Percentiles rank a stretch among this genome's conserved stretches.
phyloP scores from a whole-genome alignment of 2,113 vertebrate species.

The Chauna torquata region DNA sequence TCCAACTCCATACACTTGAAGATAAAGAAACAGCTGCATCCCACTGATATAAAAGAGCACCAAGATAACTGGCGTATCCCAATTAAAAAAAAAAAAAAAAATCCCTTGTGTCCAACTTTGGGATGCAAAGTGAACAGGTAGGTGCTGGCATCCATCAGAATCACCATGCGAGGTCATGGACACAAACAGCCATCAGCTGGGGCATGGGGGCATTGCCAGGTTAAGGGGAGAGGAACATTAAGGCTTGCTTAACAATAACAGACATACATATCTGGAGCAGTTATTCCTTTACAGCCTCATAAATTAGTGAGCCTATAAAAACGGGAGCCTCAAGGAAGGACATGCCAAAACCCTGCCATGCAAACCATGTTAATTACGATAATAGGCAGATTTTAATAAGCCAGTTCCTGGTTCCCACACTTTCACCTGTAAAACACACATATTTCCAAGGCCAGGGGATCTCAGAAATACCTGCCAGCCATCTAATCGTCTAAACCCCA shows the following conservation, averaged over 20 bases:
- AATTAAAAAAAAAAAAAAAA: background rate
- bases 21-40: background rate
- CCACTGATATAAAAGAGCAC: background rate
- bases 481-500: background rate
- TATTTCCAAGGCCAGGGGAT: background rate
- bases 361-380: slow-evolving; percentile 20
- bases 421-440: background rate
- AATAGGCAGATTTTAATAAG: slow-evolving; percentile 25
- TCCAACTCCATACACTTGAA: background rate
- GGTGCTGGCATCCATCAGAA: background rate
- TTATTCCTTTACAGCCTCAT: slow-evolving; percentile 35
- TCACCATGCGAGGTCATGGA: background rate
- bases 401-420: background rate
- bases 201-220: background rate
- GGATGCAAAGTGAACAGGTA: background rate
- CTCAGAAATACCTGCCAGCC: background rate
- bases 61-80: background rate
- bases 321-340: background rate
- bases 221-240: background rate
- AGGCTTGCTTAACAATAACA: background rate
- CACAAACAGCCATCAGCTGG: background rate
- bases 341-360: background rate
- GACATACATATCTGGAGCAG: background rate
- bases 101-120: background rate
- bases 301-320: slow-evolving; percentile 28